Base-by-base conservation (phyloP, 1,140 invertebrate species). In the Vollenhovia emeryi region DNA sequence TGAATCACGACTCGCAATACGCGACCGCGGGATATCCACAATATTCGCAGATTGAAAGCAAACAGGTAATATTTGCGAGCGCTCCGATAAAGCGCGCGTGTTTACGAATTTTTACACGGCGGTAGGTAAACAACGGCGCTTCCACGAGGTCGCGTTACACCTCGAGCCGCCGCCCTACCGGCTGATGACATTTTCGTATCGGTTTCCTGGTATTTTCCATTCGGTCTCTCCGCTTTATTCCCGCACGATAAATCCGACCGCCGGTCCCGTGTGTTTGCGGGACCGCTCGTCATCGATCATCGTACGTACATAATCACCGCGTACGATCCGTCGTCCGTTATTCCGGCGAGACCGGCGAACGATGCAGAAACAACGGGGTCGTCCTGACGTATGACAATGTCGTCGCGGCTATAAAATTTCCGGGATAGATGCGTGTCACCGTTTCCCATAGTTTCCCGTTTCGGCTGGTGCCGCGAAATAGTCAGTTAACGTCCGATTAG, bases 21-120 rank as follows among this genome's bases (percentile, higher is more conserved):
- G 75, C 50, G 66, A 66, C 40, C 45, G 52, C 43, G 45, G 59
- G 30, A 66, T 71, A 74, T 48, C 43, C 60, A 33, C 86, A 80
- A 85, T 88, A 80, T 60, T 84, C 82, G 75, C 75, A 80, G 82
- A 89, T 89, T 89, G 87, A 89, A 89, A 89, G 87, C 86, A 89
- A 89, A 89, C 87, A 89, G 69, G 83, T 86, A 88, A 82, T 82
- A 82, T 82, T 86, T 84, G 48, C 24, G 62, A 21, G 33, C 59
- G 80, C 43, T 76, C 36, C 75, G 71, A 74, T 60, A 64, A 76
- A 87, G 18, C 80, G n/a, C 80, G 78, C 66, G 6, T 85, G 83
- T 89, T 89, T 88, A 82, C 86, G 55, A 57, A 87, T 73, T 82
- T 82, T 82, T 82, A 82, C 66, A 55, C 66, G 66, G 78, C 36